Percentiles rank a stretch among this genome's conserved stretches.
These are phyloP conservation scores for Equus quagga DNA, from an alignment of 2,113 vertebrate genomes.

Conservation along the genomic window DNA sequence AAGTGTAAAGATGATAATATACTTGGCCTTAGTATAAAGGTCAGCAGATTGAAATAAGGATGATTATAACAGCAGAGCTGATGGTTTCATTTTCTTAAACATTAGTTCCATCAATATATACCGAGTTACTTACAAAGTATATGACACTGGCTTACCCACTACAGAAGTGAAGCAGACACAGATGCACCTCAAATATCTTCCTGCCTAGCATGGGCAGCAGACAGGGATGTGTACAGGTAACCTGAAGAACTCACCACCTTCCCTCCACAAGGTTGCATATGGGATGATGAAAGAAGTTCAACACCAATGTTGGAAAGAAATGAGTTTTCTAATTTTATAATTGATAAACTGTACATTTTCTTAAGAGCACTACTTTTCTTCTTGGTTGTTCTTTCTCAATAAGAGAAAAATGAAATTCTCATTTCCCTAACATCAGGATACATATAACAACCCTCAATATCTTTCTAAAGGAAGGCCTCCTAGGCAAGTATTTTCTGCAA, in stretches of 20 bases:
- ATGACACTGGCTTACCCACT: neutral
- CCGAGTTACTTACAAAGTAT: neutral
- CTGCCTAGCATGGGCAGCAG: fast-evolving
- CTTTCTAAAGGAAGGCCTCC: neutral
- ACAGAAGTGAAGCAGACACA: neutral
- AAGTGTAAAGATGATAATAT: neutral
- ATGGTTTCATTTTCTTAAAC: neutral
- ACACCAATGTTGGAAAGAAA: neutral
- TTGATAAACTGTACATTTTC: neutral
- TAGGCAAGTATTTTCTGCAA: neutral
- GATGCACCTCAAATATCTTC: neutral
- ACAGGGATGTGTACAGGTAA: no score
- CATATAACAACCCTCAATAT: neutral
- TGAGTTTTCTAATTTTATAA: neutral
- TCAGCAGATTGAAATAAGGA: neutral
- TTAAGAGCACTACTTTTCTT: neutral
- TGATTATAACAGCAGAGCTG: neutral
- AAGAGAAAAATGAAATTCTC: neutral
- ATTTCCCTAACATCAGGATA: neutral
- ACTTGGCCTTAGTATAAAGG: neutral
- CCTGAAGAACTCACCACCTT: fast-evolving
- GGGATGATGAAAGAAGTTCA: neutral
- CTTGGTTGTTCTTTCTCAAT: neutral
- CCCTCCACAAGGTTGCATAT: neutral
- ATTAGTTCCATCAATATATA: neutral